Base-by-base conservation (phyloP, 2,113 vertebrate genomes). In the Xiphophorus couchianus region DNA sequence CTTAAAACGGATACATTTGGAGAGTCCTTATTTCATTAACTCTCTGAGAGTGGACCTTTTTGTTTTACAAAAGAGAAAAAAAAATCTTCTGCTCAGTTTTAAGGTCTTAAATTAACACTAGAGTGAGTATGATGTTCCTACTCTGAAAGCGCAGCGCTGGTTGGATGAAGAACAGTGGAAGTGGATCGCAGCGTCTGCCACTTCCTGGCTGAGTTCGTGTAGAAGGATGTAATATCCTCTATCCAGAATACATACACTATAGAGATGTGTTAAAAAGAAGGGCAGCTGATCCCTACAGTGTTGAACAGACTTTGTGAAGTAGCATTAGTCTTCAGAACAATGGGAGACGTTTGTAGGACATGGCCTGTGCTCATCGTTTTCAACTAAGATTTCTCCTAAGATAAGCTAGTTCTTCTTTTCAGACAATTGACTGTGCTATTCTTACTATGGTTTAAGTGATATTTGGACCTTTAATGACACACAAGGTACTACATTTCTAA, bases 301-400 rank as follows among this genome's bases (percentile, higher is more conserved):
- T 88, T 90, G 75, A 76, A 80, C 81, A 81, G 81, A 78, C 83
- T 67, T 91, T 51, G 79, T 91, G 86, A 83, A 87, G 88, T 90
- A 89, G 88, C 76, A 76, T 88, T 86, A 80, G 86, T 78, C 69
- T 87, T 91, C 84, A 35, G 88, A 84, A 84, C 86, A 87, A 88
- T 87, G 25, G 39, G 64, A 87, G 66, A 88, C 29, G 48, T 86
- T 64, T 69, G 76, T 82, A 78, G 69, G 86, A 90, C 86, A 61
- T 79, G 80, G 83, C 84, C 74, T 30, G 1, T 44, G 39, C 7
- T 73, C 76, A 78, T 74, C 80, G 78, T 69, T 82, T 73, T 74
- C 76, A 75, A 76, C 73, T 87, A 77, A 71, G 86, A 65, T 76
- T n/a, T 78, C 63, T 84, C 67, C 37, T 80, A 33, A 70, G 30